Evolutionary conservation across 2,888 invertebrate genomes (phyloP), one percentile per base, ranked within the genome.

Genomic region (Melinaea marsaeus): DNA sequence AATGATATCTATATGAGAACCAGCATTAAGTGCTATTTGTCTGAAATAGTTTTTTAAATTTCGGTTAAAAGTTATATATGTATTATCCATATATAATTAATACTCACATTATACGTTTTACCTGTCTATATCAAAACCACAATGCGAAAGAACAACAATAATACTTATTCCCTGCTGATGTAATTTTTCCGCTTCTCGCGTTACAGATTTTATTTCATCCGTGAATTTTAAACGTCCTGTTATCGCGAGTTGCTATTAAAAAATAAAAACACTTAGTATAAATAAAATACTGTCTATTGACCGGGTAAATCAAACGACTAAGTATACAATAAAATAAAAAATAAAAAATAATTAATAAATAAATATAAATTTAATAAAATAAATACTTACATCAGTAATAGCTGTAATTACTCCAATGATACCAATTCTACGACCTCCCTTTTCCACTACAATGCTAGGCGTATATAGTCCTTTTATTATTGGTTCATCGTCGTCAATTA

Each of bases 111-210:
- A 58, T 47, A 48, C 35, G 6, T 35, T 7, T 35, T 55, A 91
- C 88, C 91, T 85, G 72, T 95, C 95, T 32, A 92, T 92, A 2
- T 93, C 92, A 57, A 95, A 90, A 1, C 97, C 97, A 67, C 95
- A 94, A 77, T 97, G 97, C 0, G 97, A 96, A 22, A 97, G 79
- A 2, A 95, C 96, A 58, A 97, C 93, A 62, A 96, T 95, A 35
- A 96, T 95, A 68, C 95, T 92, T 0, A 95, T 93, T 0, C 94
- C 94, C 70, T 93, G 85, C 7, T 85, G 86, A 42, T 92, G 87
- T 2, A 96, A 77, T 71, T 91, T 91, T 66, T 91, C 86, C 0
- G 95, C 94, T 87, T 96, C 95, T 51, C 81, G 84, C 67, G 90
- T 92, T 0, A 96, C 93, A 1, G 94, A 83, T 68, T 92, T 91